phyloP scores from a whole-genome alignment of 2,888 invertebrate species.

The Andrena flavipes region DNA sequence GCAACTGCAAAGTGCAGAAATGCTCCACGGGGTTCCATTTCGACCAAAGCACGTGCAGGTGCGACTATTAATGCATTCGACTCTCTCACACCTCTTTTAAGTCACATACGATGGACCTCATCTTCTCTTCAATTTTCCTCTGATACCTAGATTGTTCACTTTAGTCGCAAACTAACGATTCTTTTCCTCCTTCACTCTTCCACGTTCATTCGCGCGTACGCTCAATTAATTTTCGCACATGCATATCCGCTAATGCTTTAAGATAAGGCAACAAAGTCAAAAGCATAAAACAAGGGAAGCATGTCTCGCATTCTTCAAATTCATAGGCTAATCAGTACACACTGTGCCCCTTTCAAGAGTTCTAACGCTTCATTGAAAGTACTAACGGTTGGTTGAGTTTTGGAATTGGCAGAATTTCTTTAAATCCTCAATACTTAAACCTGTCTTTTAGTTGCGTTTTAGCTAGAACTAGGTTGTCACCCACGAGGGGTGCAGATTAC shows the following conservation, averaged over 20 bases:
- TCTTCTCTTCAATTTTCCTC: too few species aligned
- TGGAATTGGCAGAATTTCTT: too few species aligned
- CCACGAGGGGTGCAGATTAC: slow-evolving; percentile 68
- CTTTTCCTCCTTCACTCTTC: too few species aligned
- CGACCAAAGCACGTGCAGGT: slow-evolving; percentile 87
- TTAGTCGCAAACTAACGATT: background rate
- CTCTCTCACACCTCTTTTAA: too few species aligned
- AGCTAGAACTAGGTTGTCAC: too few species aligned
- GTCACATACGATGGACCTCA: too few species aligned
- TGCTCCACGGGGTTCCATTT: slow-evolving; percentile 88
- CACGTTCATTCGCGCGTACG: too few species aligned
- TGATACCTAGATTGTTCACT: too few species aligned
- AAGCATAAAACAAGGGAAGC: background rate
- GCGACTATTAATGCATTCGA: slow-evolving; percentile 78
- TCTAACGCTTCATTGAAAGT: background rate
- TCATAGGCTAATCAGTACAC: background rate
- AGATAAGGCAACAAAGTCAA: too few species aligned
- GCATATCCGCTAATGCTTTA: too few species aligned
- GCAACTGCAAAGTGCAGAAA: slow-evolving; percentile 86
- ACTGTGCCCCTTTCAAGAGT: background rate
- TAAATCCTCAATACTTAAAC: slow-evolving; percentile 3
- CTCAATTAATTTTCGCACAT: too few species aligned
- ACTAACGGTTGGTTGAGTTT: too few species aligned
- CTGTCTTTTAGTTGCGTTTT: slow-evolving; percentile 73
- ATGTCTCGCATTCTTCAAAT: background rate